A percentile compares a stretch with the other conserved stretches of the same genome.
Conservation (phyloP, 2,797 vertebrate genomes). For the Knipowitschia caucasica region DNA sequence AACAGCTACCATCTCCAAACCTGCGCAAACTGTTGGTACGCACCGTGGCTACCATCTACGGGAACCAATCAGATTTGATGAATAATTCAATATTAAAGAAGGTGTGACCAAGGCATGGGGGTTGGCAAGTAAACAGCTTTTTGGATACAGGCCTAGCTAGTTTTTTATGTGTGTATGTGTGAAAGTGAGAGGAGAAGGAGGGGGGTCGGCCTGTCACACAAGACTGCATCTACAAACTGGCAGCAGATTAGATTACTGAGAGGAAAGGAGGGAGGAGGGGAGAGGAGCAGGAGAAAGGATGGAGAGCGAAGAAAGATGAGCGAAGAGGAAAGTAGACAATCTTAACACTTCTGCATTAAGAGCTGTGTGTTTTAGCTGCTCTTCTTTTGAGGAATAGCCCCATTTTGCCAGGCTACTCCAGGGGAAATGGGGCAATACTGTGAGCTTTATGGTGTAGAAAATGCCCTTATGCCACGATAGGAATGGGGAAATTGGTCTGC, state of each 20-base stretch:
- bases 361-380: conserved; percentile 16
- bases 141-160: conserved; percentile 59
- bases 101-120: conserved; percentile 64
- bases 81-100: conserved; percentile 81
- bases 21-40: conserved; percentile 41
- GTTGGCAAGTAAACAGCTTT: conserved; percentile 56
- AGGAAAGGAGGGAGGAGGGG: conserved; percentile 24
- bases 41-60: conserved; percentile 68
- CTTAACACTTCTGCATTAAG: conserved; percentile 68
- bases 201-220: conserved; percentile 69
- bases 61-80: conserved; percentile 76
- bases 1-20: conserved; percentile 50
- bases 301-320: conserved; percentile 17
- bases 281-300: conserved; percentile 4
- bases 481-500: conserved; percentile 1
- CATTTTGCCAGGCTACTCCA: background rate
- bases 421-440: conserved; percentile 1
- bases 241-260: conserved; percentile 79
- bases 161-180: conserved; percentile 39
- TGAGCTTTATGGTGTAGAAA: conserved; percentile 7
- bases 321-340: conserved; percentile 23
- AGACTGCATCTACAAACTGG: conserved; percentile 79
- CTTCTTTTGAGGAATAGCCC: conserved; percentile 21
- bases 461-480: conserved; percentile 3
- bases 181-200: conserved; percentile 23